These are phyloP conservation scores for Nematopogon swammerdamellus DNA, from an alignment of 2,888 invertebrate genomes.

Conservation along the genomic window DNA sequence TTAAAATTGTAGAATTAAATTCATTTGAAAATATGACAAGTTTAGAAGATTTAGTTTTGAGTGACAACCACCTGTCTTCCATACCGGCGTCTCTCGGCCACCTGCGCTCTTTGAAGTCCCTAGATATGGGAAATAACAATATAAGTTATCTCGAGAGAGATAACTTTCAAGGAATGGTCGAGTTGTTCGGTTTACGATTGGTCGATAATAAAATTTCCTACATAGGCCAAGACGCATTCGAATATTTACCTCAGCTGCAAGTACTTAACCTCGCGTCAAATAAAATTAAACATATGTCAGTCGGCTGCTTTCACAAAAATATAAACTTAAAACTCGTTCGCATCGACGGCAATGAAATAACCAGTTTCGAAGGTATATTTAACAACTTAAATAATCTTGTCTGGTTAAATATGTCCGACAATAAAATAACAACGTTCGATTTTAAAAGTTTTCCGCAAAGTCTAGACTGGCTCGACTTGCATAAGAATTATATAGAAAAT, in stretches of 20 bases:
- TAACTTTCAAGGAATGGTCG: constrained; percentile 69
- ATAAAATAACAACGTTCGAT: constrained; percentile 71
- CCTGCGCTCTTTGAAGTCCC: constrained; percentile 65
- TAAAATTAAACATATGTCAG: constrained; percentile 67
- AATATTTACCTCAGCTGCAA: constrained; percentile 69
- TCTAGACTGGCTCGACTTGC: constrained; percentile 76
- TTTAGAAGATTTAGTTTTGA: constrained; percentile 70
- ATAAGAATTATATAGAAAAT: constrained; percentile 67
- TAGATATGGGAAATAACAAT: constrained; percentile 80
- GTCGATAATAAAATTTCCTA: constrained; percentile 77
- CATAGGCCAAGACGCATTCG: constrained; percentile 71
- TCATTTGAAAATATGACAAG: constrained; percentile 75
- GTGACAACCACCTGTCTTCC: constrained; percentile 65
- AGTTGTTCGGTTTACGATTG: constrained; percentile 72
- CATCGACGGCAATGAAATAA: constrained; percentile 78
- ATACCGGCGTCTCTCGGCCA: constrained; percentile 66
- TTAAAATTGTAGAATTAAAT: constrained; percentile 63
- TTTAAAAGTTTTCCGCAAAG: constrained; percentile 71
- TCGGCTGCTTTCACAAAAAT: constrained; percentile 71
- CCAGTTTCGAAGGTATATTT: constrained; percentile 66
- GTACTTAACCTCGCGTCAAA: constrained; percentile 80
- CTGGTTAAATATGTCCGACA: constrained; percentile 78
- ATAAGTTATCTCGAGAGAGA: constrained; percentile 68
- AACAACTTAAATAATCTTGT: constrained; percentile 66
- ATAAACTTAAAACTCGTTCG: constrained; percentile 68